A percentile compares a stretch with the other conserved stretches of the same genome.
phyloP scores from a whole-genome alignment of 2,888 invertebrate species.

The Stomorhina lunata region DNA sequence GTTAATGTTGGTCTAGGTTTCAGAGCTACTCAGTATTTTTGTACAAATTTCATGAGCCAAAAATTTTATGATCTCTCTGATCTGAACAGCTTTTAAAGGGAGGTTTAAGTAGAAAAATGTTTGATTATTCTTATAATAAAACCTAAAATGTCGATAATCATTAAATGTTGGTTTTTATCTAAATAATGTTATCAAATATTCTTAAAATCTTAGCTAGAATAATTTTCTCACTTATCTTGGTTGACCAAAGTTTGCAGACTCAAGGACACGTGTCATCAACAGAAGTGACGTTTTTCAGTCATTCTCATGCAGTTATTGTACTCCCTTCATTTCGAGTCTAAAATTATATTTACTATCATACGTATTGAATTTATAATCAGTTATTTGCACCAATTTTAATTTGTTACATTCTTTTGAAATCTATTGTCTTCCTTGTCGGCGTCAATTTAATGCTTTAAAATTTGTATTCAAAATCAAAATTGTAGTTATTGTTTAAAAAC shows the following conservation, averaged over 20 bases:
- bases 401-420: constrained; percentile 31
- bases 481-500: not conserved
- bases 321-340: not conserved
- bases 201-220: constrained; percentile 25
- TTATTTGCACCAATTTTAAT: not conserved
- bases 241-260: constrained; percentile 80
- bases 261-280: constrained; percentile 66
- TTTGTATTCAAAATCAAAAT: constrained; percentile 12
- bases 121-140: not conserved
- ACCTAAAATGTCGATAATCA: constrained; percentile 23
- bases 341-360: too few relatives aligned
- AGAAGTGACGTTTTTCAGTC: not conserved
- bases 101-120: not conserved
- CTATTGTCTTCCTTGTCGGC: constrained; percentile 24
- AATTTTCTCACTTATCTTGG: constrained; percentile 76
- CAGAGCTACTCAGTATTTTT: too few relatives aligned
- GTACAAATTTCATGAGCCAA: not conserved
- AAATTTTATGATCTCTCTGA: constrained; percentile 16
- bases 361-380: not conserved
- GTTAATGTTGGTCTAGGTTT: not conserved
- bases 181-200: not conserved
- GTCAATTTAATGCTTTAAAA: constrained; percentile 50
- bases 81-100: not conserved
- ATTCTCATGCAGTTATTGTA: too few relatives aligned
- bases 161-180: constrained; percentile 8